Conservation (phyloP, 2,113 vertebrate genomes). For the Dicaeum eximium region DNA sequence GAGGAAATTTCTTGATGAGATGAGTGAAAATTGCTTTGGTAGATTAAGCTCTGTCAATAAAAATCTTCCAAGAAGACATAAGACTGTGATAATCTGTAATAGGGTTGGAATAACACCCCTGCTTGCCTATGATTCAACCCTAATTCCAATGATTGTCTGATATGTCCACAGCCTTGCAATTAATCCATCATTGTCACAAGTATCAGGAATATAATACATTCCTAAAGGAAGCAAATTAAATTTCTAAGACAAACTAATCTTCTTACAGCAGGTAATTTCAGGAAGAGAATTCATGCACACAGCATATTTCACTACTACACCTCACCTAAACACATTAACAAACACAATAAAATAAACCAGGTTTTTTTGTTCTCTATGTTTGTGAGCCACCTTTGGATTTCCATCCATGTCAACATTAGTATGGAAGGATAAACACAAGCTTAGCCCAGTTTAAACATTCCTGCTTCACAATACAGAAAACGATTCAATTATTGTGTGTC, state of each 20-base stretch:
- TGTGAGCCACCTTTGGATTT: background rate
- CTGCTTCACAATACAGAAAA: background rate
- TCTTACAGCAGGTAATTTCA: background rate
- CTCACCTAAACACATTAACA: background rate
- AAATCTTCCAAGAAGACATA: constrained; percentile 5
- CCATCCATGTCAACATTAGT: background rate
- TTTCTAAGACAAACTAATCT: background rate
- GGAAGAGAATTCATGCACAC: background rate
- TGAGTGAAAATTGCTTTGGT: constrained; percentile 20
- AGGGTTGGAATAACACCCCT: background rate
- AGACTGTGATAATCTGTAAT: constrained; percentile 1
- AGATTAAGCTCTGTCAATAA: constrained; percentile 39
- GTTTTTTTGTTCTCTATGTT: background rate
- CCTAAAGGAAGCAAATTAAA: constrained; percentile 13
- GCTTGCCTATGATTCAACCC: background rate
- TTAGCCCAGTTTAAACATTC: background rate
- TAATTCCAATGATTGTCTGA: background rate
- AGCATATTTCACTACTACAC: background rate
- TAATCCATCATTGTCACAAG: background rate
- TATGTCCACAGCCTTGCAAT: background rate
- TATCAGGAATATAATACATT: background rate
- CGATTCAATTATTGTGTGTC: background rate
- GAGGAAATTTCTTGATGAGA: constrained; percentile 24
- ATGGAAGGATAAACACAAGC: background rate
- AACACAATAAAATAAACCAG: background rate